Conservation (phyloP, 1,140 invertebrate species). For the Drosophila pectinifera region DNA sequence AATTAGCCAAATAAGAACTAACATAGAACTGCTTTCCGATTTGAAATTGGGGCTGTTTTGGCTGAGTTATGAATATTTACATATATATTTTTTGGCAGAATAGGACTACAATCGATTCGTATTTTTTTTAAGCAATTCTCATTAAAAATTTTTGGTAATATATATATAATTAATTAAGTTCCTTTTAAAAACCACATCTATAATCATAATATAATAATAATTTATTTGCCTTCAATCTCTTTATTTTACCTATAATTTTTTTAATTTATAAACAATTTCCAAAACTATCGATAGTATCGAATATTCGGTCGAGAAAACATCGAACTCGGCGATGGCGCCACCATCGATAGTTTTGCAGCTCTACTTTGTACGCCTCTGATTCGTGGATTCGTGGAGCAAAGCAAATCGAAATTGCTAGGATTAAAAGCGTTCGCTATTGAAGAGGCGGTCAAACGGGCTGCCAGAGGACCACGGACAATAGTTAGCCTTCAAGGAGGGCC, state of each 20-base stretch:
- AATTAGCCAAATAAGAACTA: too few relatives aligned
- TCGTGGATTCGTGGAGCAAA: conserved; percentile 50
- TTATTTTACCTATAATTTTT: not conserved
- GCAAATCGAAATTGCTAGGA: conserved; percentile 51
- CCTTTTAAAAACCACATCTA: not conserved
- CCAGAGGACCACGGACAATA: conserved; percentile 7
- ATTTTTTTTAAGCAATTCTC: not conserved
- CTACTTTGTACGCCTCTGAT: conserved; percentile 8
- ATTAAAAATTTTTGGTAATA: not conserved
- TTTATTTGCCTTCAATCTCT: not conserved
- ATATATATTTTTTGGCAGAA: too few relatives aligned
- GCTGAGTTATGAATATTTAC: too few relatives aligned
- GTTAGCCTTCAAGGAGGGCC: conserved; percentile 1
- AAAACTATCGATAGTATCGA: not conserved
- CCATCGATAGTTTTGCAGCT: conserved; percentile 5
- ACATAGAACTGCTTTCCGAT: too few relatives aligned
- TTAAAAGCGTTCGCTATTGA: conserved; percentile 34
- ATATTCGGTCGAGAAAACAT: not conserved
- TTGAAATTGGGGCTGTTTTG: too few relatives aligned
- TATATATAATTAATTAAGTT: not conserved
- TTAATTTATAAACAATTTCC: not conserved
- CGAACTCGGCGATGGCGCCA: not conserved
- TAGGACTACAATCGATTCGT: not conserved
- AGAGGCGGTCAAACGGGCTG: conserved; percentile 17
- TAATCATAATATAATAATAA: not conserved